Base-by-base conservation (phyloP, 2,113 vertebrate genomes). In the Piliocolobus tephrosceles region DNA sequence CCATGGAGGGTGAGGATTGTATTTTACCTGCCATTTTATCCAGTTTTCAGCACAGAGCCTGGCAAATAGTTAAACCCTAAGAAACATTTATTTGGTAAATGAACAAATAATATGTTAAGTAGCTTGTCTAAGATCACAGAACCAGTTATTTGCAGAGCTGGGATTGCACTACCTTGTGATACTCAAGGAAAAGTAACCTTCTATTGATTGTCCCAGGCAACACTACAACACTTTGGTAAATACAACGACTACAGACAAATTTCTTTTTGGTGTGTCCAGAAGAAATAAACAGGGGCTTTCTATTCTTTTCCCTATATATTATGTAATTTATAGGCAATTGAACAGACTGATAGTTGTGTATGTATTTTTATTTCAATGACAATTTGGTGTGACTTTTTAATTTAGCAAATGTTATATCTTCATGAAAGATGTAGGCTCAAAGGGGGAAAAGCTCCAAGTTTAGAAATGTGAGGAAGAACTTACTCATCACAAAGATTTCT, bases 361-460 rank as follows among this genome's bases (percentile, higher is more conserved):
- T 79, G 76, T 94, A 83, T 97, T 95, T 70, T 57, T 18, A 68
- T 93, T 94, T 90, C 80, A 90, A 25, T 70, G 47, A 73, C 68
- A 83, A 57, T 58, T 95, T 96, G 35, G 38, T 91, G 64, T 94
- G 68, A 88, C 57, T 82, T 97, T 94, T 95, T 70, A 85, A 78
- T 89, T 84, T 92, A 95, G 79, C 4, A 92, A 84, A 75, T 93
- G 25, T 72, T 94, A 35, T 32, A 89, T 93, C 23, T 83, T 96
- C 23, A 11, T 80, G 82, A 87, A 94, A 94, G 25, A 92, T 61
- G 20, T 79, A 76, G 66, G 47, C 30, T 61, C 25, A 73, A 57
- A 50, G 73, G 18, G 12, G 25, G 25, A 38, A n/a, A 68, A 27
- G 27, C 47, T 64, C 61, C 27, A 9, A 78, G 27, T 89, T 79